Conservation (phyloP, 2,113 vertebrate species). For the Oreochromis aureus region DNA sequence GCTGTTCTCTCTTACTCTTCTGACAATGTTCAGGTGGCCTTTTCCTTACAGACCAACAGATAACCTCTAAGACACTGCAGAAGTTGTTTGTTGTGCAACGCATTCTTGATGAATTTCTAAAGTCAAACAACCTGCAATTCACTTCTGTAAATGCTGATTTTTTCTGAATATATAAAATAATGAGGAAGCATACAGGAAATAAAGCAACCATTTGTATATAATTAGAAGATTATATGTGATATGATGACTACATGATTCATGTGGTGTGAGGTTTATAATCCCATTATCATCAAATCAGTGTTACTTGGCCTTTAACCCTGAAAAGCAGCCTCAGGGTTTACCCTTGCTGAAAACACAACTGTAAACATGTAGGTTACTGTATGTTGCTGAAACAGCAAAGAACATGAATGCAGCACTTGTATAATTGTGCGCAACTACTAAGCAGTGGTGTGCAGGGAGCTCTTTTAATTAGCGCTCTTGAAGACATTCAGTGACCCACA, state of each 20-base stretch:
- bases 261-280: neutral
- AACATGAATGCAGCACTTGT: slow-evolving; percentile 8
- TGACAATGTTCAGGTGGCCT: slow-evolving; percentile 48
- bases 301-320: neutral
- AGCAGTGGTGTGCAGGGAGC: slow-evolving; percentile 40
- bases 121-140: neutral
- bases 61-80: slow-evolving; percentile 28
- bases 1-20: slow-evolving; percentile 14
- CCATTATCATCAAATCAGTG: neutral
- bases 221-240: neutral
- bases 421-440: slow-evolving; percentile 25
- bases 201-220: neutral
- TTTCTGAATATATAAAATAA: neutral
- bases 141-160: neutral
- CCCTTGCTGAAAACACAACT: neutral
- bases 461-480: slow-evolving; percentile 65
- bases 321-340: neutral
- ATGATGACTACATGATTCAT: neutral
- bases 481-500: slow-evolving; percentile 67
- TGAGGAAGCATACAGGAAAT: neutral
- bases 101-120: slow-evolving; percentile 7
- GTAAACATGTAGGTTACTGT: slow-evolving; percentile 2
- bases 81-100: neutral
- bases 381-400: slow-evolving; percentile 10
- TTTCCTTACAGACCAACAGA: slow-evolving; percentile 33